phyloP scores from a whole-genome alignment of 2,888 invertebrate species.

The Platycnemis pennipes region DNA sequence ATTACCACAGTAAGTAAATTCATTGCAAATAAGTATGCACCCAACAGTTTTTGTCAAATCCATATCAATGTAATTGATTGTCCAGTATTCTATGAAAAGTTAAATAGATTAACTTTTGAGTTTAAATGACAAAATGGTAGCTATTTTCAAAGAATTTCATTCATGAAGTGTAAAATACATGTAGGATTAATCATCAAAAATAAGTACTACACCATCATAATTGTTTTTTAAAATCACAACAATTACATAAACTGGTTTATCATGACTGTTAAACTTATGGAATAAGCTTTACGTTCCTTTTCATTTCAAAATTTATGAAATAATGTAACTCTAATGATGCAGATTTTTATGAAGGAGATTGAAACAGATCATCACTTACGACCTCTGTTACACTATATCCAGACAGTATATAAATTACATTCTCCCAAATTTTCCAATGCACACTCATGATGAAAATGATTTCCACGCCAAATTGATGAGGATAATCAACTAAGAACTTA shows the following conservation, averaged over 20 bases:
- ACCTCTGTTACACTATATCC: background rate
- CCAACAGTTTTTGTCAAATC: constrained; percentile 12
- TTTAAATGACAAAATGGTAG: background rate
- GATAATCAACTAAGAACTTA: constrained; percentile 42
- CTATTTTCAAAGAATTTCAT: background rate
- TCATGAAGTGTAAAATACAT: background rate
- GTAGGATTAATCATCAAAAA: background rate
- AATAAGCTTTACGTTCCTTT: background rate
- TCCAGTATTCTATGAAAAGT: background rate
- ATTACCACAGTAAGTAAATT: background rate
- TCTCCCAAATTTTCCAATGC: background rate
- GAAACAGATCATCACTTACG: background rate
- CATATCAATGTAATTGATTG: background rate
- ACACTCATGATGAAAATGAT: background rate
- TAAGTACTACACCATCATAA: background rate
- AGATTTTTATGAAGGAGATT: background rate
- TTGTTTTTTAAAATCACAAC: constrained; percentile 7
- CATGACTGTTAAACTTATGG: background rate
- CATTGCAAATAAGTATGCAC: background rate
- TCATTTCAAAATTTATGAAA: background rate
- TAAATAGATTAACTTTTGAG: background rate
- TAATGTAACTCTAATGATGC: background rate
- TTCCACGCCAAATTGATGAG: background rate
- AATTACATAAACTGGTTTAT: background rate
- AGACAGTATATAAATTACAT: background rate